Base-by-base conservation (phyloP, 2,797 vertebrate species). In the Huso huso region DNA sequence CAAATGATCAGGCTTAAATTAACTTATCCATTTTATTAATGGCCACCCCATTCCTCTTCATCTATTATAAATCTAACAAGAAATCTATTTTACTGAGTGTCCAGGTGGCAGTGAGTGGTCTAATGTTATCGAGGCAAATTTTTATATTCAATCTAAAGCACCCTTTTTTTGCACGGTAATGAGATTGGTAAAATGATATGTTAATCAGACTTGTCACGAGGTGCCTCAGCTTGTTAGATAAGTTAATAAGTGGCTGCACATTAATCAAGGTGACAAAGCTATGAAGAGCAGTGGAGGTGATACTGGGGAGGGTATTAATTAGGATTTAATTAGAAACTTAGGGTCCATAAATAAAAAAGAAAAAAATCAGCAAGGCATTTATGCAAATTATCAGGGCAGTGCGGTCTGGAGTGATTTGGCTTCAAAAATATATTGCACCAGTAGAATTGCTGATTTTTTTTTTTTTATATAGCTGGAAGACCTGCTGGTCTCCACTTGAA, bases 251-350 rank as follows among this genome's bases (percentile, higher is more conserved):
- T 92, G 89, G 90, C 86, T 87, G 81, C 72, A 76, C 90, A 96
- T 98, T 95, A 93, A 97, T 98, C 95, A 93, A 81, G 89, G 84
- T 91, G 92, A 90, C 90, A 93, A 88, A 90, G 85, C 87, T 88
- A 89, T 86, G 87, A 94, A 91, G 85, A 90, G 80, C 81, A 82
- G 83, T 85, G 90, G 86, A 90, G 90, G 92, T 88, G 84, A 85
- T 84, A 89, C 79, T 84, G 76, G 88, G 92, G 92, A 94, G 91
- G 90, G 88, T 92, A 96, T 94, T 96, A 96, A 95, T 95, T 94
- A 94, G 90, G 92, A 95, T 95, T 97, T 96, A 95, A 96, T 95
- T 94, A 95, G 91, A 93, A 91, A 91, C 83, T 87, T 92, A 89
- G 86, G 74, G 87, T 83, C 87, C 84, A 92, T 92, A 91, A 92